Percentiles rank a stretch among this genome's conserved stretches.
phyloP scores from a whole-genome alignment of 2,888 invertebrate species.

The Leptogaster cylindrica region DNA sequence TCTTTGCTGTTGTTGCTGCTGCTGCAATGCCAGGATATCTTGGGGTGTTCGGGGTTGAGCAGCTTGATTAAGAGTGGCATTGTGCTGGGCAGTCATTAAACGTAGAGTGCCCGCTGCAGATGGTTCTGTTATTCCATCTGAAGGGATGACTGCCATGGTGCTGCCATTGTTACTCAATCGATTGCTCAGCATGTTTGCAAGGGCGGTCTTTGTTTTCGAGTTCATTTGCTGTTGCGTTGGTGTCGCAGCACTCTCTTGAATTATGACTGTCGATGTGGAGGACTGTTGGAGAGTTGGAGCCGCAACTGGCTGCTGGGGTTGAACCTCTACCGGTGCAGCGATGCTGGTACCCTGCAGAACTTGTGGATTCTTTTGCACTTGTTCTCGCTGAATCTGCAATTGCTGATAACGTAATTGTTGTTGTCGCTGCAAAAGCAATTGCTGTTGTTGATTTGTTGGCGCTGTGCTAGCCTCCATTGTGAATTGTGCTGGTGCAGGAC shows the following conservation, averaged over 20 bases:
- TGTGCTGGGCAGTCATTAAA: constrained; percentile 85
- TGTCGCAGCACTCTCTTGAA: constrained; percentile 37
- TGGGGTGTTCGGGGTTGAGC: constrained; percentile 59
- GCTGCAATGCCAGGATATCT: constrained; percentile 66
- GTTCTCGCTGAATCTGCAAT: constrained; percentile 55
- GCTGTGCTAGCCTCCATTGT: constrained; percentile 51
- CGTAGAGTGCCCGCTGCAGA: constrained; percentile 76
- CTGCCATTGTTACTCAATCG: constrained; percentile 69
- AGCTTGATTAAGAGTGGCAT: constrained; percentile 66
- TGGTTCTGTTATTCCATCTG: constrained; percentile 60
- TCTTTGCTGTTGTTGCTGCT: constrained; percentile 63
- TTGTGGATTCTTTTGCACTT: constrained; percentile 51
- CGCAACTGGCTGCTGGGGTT: constrained; percentile 10
- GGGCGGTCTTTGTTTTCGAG: constrained; percentile 91
- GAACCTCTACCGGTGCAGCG: constrained; percentile 40
- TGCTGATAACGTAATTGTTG: constrained; percentile 54
- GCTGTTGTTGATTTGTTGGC: constrained; percentile 54
- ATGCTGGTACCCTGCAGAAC: constrained; percentile 50
- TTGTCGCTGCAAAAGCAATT: constrained; percentile 51
- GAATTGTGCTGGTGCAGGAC: constrained; percentile 41
- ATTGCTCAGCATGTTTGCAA: constrained; percentile 92
- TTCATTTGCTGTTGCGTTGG: constrained; percentile 75
- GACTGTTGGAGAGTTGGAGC: constrained; percentile 27
- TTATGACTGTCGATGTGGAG: constrained; percentile 38
- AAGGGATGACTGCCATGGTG: constrained; percentile 49